Percentiles rank a stretch among this genome's conserved stretches.
Evolutionary conservation across 2,888 invertebrate species (phyloP).

Genomic region (Carterocephalus palaemon): DNA sequence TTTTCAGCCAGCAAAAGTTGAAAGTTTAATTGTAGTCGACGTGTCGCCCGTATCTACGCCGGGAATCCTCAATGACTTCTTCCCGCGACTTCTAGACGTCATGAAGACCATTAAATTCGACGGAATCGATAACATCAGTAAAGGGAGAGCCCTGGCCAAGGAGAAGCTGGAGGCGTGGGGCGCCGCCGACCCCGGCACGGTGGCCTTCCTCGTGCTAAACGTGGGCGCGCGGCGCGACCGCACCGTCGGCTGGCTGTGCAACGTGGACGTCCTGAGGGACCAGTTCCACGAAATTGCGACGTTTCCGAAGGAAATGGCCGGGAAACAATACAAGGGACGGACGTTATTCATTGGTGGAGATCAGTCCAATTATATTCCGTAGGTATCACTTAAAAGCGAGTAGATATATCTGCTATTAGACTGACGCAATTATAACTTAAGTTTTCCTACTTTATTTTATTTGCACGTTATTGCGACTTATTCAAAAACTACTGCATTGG

Average conservation of each 20-base stretch:
- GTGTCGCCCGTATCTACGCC: conserved; percentile 81
- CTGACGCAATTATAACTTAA: too few species aligned
- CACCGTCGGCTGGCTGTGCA: conserved; percentile 51
- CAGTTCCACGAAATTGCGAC: conserved; percentile 43
- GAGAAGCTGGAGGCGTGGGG: conserved; percentile 40
- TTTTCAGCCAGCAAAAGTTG: conserved; percentile 75
- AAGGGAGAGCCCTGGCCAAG: conserved; percentile 76
- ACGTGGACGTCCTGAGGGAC: conserved; percentile 42
- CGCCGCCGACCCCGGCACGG: conserved; percentile 33
- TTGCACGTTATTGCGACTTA: too few species aligned
- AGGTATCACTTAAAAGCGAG: conserved; percentile 35
- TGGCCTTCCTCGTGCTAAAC: conserved; percentile 52
- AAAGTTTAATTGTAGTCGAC: conserved; percentile 83
- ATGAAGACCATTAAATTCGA: conserved; percentile 80
- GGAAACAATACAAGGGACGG: conserved; percentile 45
- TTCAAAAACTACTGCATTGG: too few species aligned
- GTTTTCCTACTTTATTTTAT: too few species aligned
- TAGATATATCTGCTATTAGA: too few species aligned
- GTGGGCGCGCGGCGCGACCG: conserved; percentile 40
- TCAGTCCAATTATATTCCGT: conserved; percentile 55
- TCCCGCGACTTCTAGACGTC: conserved; percentile 70
- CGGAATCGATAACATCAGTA: conserved; percentile 70
- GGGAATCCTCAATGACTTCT: conserved; percentile 71
- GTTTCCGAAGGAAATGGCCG: conserved; percentile 46
- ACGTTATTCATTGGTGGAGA: conserved; percentile 58